phyloP scores from a whole-genome alignment of 2,113 vertebrate genomes.

The Egretta garzetta region DNA sequence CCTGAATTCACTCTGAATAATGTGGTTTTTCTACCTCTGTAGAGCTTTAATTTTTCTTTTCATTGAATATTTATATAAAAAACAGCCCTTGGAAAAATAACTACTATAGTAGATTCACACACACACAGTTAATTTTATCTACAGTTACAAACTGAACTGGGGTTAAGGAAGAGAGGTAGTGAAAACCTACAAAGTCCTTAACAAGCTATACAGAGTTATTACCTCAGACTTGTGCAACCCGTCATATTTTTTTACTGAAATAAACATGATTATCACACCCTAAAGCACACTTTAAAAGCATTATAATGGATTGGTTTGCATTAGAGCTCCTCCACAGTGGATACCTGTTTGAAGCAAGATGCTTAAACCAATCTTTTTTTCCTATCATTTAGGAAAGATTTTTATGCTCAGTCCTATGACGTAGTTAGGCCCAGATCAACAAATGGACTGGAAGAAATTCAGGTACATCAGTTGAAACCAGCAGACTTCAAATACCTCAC shows the following conservation, averaged over 20 bases:
- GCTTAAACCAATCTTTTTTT: not conserved
- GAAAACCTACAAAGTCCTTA: not conserved
- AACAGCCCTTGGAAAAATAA: not conserved
- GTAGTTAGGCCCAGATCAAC: not conserved
- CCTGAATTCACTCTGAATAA: not conserved
- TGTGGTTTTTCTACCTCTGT: not conserved
- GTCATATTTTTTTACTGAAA: conserved; percentile 4
- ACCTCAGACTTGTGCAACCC: not conserved
- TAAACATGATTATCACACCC: not conserved
- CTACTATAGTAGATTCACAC: not conserved
- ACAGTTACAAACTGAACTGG: not conserved
- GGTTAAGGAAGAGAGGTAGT: not conserved
- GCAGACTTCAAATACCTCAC: not conserved
- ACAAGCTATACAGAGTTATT: not conserved
- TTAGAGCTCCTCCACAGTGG: not conserved
- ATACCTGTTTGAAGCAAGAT: not conserved
- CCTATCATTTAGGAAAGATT: not conserved
- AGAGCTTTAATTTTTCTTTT: not conserved
- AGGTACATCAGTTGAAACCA: not conserved
- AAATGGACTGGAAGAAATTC: not conserved
- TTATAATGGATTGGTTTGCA: not conserved
- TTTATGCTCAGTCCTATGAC: not conserved
- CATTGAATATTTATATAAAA: not conserved
- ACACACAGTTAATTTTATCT: not conserved
- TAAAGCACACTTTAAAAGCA: not conserved